Evolutionary conservation across 1,140 invertebrate species (phyloP), one percentile per base, ranked within the genome.

Genomic region (Heterodera schachtii): DNA sequence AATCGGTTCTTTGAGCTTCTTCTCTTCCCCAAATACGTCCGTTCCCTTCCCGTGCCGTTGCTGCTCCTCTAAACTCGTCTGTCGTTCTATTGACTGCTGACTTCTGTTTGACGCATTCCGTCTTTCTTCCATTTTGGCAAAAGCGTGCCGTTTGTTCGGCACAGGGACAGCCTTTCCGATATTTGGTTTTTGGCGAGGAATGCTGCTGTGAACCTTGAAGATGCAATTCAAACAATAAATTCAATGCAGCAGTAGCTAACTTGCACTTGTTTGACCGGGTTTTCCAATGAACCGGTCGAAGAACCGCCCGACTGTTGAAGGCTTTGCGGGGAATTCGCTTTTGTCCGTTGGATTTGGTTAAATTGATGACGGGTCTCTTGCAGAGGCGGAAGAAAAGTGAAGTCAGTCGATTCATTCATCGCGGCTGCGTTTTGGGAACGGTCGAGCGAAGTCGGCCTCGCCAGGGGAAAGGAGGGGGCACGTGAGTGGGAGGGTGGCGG

Each of bases 301-400:
- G 78, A 73, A 21, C 82, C 83, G 71, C 82, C 82, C 8, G 83
- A 84, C 66, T 84, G 79, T 43, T 84, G 82, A 46, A 84, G 52
- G 43, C 46, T 60, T 69, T 87, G 84, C n/a, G 74, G 83, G 5
- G 85, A 78, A 44, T 79, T 71, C 3, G 64, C 87, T 66, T 84
- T 82, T 64, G 79, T 52, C 31, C 77, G 81, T 5, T 64, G 57
- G 19, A 57, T 83, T 8, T 46, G 73, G 19, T 46, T 43, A 31
- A 84, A 19, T 64, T 52, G 64, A 49, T 83, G 31, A 64, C 70
- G 64, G 43, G 83, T 41, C 57, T 84, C 47, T 9, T 83, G 69
- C 13, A 88, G 82, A 13, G 88, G 88, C 21, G 88, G 88, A 3
- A 89, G 78, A 73, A 89, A 89, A 9, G 89, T 89, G 75, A 90